phyloP scores from a whole-genome alignment of 2,888 invertebrate species.

The Homarus gammarus region DNA sequence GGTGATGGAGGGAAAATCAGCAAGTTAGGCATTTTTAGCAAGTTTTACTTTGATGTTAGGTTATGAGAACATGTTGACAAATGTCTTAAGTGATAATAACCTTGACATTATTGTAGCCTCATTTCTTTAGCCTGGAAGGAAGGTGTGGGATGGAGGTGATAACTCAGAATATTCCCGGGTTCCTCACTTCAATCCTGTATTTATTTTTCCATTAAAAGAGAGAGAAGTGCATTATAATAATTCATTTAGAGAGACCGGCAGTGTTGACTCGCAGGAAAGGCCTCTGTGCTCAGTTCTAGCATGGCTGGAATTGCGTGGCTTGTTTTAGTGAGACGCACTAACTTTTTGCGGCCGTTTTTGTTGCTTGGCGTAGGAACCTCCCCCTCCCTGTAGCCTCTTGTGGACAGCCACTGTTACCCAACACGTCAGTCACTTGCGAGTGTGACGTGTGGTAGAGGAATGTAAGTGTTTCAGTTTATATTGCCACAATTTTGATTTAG shows the following conservation, averaged over 20 bases:
- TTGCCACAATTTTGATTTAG: background rate
- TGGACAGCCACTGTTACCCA: background rate
- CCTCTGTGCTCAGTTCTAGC: background rate
- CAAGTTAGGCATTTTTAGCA: too few species aligned
- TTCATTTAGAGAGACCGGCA: background rate
- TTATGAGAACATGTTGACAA: too few species aligned
- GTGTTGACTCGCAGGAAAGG: background rate
- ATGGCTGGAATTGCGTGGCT: conserved; percentile 4
- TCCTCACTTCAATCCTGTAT: background rate
- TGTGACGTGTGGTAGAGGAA: background rate
- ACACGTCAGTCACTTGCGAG: background rate
- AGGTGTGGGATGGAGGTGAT: too few species aligned
- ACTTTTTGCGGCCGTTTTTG: background rate
- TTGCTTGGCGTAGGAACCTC: background rate
- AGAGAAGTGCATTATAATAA: too few species aligned
- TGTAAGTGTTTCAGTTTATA: background rate
- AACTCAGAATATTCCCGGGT: too few species aligned
- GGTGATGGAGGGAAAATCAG: too few species aligned
- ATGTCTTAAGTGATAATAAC: too few species aligned
- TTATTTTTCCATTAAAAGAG: background rate
- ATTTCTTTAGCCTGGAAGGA: too few species aligned
- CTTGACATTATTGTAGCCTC: too few species aligned
- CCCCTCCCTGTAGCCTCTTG: background rate
- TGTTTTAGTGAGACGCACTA: background rate
- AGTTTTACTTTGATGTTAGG: too few species aligned